These are phyloP conservation scores for Bombus huntii DNA, from an alignment of 1,140 invertebrate genomes.

Conservation along the genomic window DNA sequence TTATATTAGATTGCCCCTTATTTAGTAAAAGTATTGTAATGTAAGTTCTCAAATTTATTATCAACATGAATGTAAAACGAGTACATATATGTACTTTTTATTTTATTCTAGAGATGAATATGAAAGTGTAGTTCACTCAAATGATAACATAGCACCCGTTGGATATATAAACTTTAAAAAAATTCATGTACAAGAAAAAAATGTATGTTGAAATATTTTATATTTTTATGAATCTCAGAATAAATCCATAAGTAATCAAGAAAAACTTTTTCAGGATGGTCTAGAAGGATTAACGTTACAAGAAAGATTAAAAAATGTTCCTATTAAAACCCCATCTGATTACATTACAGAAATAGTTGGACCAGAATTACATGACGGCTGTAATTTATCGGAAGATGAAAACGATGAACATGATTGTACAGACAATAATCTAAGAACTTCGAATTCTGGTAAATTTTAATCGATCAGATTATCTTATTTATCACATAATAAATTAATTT, in stretches of 20 bases:
- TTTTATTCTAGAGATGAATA: constrained; percentile 90
- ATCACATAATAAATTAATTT: neutral
- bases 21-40: constrained; percentile 95
- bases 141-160: constrained; percentile 95
- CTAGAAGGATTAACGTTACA: constrained; percentile 77
- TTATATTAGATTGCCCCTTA: constrained; percentile 97
- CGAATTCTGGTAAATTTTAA: constrained; percentile 73
- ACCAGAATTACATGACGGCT: constrained; percentile 81
- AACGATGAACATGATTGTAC: constrained; percentile 77
- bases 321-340: constrained; percentile 84
- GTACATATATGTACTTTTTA: constrained; percentile 35
- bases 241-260: constrained; percentile 3
- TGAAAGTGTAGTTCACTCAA: constrained; percentile 93
- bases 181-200: constrained; percentile 89
- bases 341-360: constrained; percentile 84
- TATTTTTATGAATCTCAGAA: neutral
- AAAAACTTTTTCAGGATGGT: constrained; percentile 70
- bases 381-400: constrained; percentile 82
- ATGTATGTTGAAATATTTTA: constrained; percentile 75
- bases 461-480: neutral
- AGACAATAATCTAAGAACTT: constrained; percentile 75
- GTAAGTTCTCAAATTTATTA: constrained; percentile 85
- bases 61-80: neutral
- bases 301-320: constrained; percentile 81
- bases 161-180: constrained; percentile 95